A percentile compares a stretch with the other conserved stretches of the same genome.
These are phyloP conservation scores for Chunga burmeisteri DNA, from an alignment of 2,113 vertebrate species.

Conservation along the genomic window DNA sequence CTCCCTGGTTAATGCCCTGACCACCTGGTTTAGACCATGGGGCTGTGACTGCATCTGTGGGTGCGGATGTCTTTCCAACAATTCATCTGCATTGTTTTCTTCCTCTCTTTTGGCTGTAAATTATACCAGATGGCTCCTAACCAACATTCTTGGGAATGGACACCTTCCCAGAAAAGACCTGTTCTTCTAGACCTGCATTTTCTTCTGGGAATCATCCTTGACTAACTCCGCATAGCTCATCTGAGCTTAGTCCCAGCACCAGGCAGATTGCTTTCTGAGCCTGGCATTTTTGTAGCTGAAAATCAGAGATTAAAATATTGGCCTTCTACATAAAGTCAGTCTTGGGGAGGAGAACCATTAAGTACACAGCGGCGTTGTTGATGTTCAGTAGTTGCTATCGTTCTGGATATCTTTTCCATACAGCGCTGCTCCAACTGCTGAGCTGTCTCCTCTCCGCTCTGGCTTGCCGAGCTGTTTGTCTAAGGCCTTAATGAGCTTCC, in stretches of 20 bases:
- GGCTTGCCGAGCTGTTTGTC: not conserved
- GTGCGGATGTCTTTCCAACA: not conserved
- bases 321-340: not conserved
- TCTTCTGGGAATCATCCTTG: not conserved
- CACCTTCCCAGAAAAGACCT: not conserved
- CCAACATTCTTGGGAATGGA: not conserved
- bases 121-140: not conserved
- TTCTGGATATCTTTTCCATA: not conserved
- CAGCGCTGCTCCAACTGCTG: not conserved
- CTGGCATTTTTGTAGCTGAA: not conserved
- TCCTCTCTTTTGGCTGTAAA: not conserved
- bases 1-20: not conserved
- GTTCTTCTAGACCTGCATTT: not conserved
- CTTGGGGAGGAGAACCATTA: not conserved
- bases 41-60: not conserved
- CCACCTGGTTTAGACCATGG: not conserved
- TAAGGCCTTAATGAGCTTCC: not conserved
- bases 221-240: not conserved
- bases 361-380: accelerated
- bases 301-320: not conserved
- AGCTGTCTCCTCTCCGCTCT: not conserved
- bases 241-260: not conserved
- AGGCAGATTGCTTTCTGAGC: not conserved
- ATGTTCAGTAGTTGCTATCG: not conserved
- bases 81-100: not conserved